Base-by-base conservation (phyloP, 2,888 invertebrate species). In the Drosophila hamatofila region DNA sequence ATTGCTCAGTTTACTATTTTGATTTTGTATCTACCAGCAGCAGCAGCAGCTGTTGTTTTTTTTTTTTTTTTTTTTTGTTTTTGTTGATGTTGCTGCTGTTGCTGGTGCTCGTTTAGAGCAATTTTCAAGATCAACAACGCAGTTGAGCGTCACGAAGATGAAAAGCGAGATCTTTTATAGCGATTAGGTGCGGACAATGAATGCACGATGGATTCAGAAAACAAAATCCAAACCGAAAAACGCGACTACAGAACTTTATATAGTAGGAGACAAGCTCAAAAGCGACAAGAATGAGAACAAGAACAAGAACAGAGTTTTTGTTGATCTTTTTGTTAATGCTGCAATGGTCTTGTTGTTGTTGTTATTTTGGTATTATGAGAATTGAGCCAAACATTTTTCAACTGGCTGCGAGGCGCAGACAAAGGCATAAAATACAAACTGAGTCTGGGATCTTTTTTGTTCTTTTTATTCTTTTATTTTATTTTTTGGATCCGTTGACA, bases 111-210 rank as follows among this genome's bases (percentile, higher is more conserved):
- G 68, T 54, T 44, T 23, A 62, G 66, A 74, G 61, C 73, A 78
- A 77, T 81, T 89, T 89, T 89, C 87, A 87, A 89, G 90, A 87
- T 88, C 87, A 87, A 85, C 85, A 89, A 82, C 83, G 79, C 80
- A 87, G 75, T 74, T 81, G 74, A 78, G 74, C 89, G 89, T 90
- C 88, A 88, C 88, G 88, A 88, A 75, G 78, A 88, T 88, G 88
- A 86, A 85, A 87, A 87, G 87, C 87, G 83, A 83, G 90, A 88
- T 88, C 80, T 84, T 79, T 74, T 78, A 72, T 81, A 62, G 69
- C 78, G 88, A 88, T 88, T 90, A 84, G 73, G 55, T 62, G 64
- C 76, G 81, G 83, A 89, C 88, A 88, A 90, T 85, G 81, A 89
- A 79, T 89, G 84, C 89, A 85, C 84, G 84, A 84, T 87, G 84